Percentiles rank a stretch among this genome's conserved stretches.
Evolutionary conservation across 2,797 vertebrate genomes (phyloP).

Genomic region (Pipistrellus pygmaeus): DNA sequence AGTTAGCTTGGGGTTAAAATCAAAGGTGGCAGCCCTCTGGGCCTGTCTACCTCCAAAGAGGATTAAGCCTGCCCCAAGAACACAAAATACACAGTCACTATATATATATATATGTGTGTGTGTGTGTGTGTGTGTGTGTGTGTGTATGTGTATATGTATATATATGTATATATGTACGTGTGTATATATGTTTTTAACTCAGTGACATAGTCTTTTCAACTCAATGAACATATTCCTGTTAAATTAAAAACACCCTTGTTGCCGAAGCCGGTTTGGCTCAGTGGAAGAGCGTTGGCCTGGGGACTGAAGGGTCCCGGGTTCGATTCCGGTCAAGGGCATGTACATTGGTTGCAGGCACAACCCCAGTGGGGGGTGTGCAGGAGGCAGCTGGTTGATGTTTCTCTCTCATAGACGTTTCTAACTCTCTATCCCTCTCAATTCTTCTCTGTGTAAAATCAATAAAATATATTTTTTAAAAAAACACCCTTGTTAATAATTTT

Average conservation of each 20-base stretch:
- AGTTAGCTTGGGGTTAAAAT: neutral
- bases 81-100: neutral
- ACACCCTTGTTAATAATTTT: neutral
- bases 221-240: neutral
- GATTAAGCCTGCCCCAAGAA: neutral
- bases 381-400: no score
- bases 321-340: no score
- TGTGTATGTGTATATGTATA: neutral
- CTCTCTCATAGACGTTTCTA: no score
- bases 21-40: neutral
- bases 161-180: neutral
- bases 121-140: neutral
- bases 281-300: no score
- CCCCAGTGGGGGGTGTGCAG: no score
- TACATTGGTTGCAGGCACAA: no score
- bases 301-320: no score
- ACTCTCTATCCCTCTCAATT: no score
- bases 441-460: no score
- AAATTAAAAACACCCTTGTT: slow-evolving; percentile 20
- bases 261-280: no score
- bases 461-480: no score
- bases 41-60: neutral
- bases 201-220: neutral
- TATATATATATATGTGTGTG: neutral
- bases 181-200: neutral